Evolutionary conservation across 2,888 invertebrate species (phyloP).

Genomic region (Nemurella pictetii): DNA sequence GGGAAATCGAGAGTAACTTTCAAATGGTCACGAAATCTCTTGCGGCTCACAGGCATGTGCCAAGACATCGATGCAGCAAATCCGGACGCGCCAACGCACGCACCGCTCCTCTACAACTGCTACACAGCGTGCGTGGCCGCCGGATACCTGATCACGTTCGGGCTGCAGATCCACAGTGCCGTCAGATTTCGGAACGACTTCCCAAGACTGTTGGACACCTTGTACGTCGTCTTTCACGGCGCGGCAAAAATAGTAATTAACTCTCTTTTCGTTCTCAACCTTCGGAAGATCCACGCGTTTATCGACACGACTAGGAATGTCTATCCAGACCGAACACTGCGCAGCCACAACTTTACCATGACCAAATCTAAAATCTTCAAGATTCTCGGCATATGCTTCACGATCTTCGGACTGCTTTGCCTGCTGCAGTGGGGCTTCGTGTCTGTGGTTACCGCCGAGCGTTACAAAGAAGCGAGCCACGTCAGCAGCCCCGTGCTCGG

Average conservation of each 20-base stretch:
- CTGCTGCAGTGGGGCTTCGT: background rate
- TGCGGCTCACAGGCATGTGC: background rate
- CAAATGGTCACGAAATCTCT: background rate
- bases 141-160: background rate
- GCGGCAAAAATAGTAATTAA: background rate
- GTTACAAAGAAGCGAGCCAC: background rate
- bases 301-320: background rate
- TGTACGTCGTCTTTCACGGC: background rate
- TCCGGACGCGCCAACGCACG: background rate
- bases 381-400: background rate
- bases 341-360: background rate
- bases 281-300: background rate
- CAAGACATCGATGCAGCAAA: background rate
- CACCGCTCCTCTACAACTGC: background rate
- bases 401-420: background rate
- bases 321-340: background rate
- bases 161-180: background rate
- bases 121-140: background rate
- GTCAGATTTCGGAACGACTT: background rate
- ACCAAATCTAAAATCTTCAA: background rate
- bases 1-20: background rate
- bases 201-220: background rate
- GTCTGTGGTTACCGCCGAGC: background rate
- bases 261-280: background rate
- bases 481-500: background rate